Conservation (phyloP, 2,113 vertebrate genomes). For the Enhydra lutris region DNA sequence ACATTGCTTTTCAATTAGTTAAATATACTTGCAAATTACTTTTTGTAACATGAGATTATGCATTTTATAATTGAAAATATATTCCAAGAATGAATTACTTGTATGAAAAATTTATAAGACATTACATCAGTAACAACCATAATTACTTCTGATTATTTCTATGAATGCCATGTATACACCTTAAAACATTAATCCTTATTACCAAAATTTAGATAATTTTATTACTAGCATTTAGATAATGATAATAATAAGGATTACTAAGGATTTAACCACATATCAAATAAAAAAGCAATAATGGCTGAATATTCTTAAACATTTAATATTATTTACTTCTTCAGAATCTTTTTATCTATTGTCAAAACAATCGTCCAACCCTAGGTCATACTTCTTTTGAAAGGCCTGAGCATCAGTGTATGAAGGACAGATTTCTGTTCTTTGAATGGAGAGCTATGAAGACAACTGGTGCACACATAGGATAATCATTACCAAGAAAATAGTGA, state of each 20-base stretch:
- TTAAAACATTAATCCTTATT: conserved; percentile 18
- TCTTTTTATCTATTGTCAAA: not conserved
- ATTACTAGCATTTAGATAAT: not conserved
- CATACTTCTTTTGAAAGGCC: conserved; percentile 19
- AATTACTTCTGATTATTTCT: conserved; percentile 40
- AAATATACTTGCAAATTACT: not conserved
- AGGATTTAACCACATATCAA: not conserved
- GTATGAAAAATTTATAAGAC: not conserved
- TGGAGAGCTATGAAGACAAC: not conserved
- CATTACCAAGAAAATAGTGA: not conserved
- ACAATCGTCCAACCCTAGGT: not conserved
- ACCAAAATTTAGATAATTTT: conserved; percentile 7
- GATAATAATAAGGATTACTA: not conserved
- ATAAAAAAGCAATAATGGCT: conserved; percentile 6
- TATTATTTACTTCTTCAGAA: conserved; percentile 28
- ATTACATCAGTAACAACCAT: not conserved
- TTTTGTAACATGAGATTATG: conserved; percentile 11
- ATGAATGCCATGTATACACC: not conserved
- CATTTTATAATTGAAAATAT: conserved; percentile 38
- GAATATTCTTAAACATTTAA: conserved; percentile 27
- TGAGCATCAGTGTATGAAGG: not conserved
- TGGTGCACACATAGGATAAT: not conserved
- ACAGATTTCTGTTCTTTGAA: conserved; percentile 9
- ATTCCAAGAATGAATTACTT: conserved; percentile 19
- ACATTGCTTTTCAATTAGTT: not conserved